Conservation (phyloP, 2,113 vertebrate genomes). For the Brachyhypopomus occidentalis region DNA sequence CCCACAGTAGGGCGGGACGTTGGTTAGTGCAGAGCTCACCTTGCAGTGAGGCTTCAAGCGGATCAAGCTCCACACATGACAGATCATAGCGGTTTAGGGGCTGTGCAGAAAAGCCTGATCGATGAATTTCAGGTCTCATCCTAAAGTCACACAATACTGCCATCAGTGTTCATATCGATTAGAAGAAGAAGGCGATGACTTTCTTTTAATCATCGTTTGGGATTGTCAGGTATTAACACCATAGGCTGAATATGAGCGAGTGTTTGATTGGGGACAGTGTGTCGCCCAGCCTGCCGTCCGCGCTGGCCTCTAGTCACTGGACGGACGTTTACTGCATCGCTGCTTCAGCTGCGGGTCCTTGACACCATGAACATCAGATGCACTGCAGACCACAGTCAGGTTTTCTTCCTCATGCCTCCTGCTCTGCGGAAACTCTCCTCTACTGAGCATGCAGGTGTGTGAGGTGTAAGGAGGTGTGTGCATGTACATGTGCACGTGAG, state of each 20-base stretch:
- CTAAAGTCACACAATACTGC: constrained; percentile 31
- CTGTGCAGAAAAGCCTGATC: constrained; percentile 35
- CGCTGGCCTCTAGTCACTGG: too few relatives aligned
- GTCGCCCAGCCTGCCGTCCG: neutral
- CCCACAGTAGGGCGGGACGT: constrained; percentile 21
- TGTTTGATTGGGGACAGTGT: neutral
- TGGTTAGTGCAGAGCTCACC: constrained; percentile 38
- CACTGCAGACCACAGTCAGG: too few relatives aligned
- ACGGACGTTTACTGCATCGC: too few relatives aligned
- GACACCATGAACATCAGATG: too few relatives aligned
- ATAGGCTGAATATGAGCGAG: neutral
- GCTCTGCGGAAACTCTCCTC: too few relatives aligned
- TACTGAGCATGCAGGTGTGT: too few relatives aligned
- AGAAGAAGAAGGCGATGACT: neutral
- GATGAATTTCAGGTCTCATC: constrained; percentile 40
- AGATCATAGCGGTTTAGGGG: constrained; percentile 22
- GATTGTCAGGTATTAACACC: neutral
- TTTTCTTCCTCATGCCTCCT: too few relatives aligned
- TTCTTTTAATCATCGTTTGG: neutral
- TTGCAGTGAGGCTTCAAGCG: constrained; percentile 31
- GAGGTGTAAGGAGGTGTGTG: too few relatives aligned
- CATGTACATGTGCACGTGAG: too few relatives aligned
- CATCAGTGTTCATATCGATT: constrained; percentile 12
- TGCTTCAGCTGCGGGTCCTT: too few relatives aligned
- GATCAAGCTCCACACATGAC: constrained; percentile 18